Evolutionary conservation across 1,140 invertebrate species (phyloP).

Genomic region (Diachasma alloeum): DNA sequence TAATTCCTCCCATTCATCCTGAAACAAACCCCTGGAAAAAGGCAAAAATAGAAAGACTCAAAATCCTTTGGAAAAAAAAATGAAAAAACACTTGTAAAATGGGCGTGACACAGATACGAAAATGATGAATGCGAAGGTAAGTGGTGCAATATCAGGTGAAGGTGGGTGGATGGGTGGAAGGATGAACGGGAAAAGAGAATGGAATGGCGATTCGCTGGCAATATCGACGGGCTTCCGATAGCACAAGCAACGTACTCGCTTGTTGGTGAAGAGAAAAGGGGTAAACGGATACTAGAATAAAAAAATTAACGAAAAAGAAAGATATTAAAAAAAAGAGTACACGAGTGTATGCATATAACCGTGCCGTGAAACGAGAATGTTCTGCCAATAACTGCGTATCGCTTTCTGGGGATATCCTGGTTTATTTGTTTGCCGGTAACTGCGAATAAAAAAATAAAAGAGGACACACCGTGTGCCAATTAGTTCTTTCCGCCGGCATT

Average conservation of each 20-base stretch:
- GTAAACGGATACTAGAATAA: background rate
- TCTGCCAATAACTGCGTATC: slow-evolving; percentile 29
- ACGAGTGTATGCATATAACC: slow-evolving; percentile 18
- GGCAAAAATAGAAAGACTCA: background rate
- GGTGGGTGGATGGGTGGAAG: background rate
- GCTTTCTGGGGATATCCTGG: slow-evolving; percentile 15
- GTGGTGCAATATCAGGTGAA: slow-evolving; percentile 13
- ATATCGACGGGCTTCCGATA: slow-evolving; percentile 23
- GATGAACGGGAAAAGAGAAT: slow-evolving; percentile 4
- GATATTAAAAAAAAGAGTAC: background rate
- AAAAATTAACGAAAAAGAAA: slow-evolving; percentile 16
- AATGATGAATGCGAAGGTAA: slow-evolving; percentile 16
- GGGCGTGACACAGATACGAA: background rate
- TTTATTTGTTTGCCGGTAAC: slow-evolving; percentile 13
- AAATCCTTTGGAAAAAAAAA: background rate
- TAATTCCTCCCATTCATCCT: background rate
- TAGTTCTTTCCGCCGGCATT: background rate
- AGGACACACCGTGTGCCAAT: background rate
- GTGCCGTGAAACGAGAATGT: slow-evolving; percentile 15
- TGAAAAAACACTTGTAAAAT: background rate
- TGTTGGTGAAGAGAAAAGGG: background rate
- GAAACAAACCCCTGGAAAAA: background rate
- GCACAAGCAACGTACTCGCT: slow-evolving; percentile 7
- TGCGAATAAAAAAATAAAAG: background rate
- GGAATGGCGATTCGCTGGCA: slow-evolving; percentile 24